Evolutionary conservation across 2,888 invertebrate species (phyloP), one percentile per base, ranked within the genome.

Genomic region (Charanyca ferruginea): DNA sequence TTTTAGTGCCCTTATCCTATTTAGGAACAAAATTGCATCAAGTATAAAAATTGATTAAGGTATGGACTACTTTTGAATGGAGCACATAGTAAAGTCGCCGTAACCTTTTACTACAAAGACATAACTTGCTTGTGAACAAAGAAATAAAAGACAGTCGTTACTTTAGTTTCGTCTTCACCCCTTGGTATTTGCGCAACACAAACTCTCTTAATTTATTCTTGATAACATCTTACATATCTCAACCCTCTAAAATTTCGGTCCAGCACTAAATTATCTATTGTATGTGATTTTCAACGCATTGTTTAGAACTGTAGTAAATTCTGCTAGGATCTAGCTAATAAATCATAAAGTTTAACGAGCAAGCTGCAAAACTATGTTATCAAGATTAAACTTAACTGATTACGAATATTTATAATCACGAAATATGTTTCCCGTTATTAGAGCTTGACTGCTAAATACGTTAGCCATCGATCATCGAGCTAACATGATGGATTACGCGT

Each of bases 401-500:
- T 72, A 60, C 38, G 44, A 67, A 69, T 73, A 79, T 62, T 77
- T 82, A 51, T 68, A 52, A 73, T 70, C 58, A 64, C 64, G 61
- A 73, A 71, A 77, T 74, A 71, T 66, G 16, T 38, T 38, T 52
- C 16, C 32, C 60, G 64, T 66, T 70, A 79, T 79, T 61, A 53
- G 16, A 47, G 73, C 49, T 22, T 52, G 38, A 28, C 54, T 28
- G 52, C 52, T 65, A 66, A 73, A 71, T 60, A 65, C 47, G 60
- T 65, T 52, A 71, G 69, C 53, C 70, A 83, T 83, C 84, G 82
- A 83, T 83, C 82, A 80, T 80, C 57, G 47, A 49, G 68, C 66
- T 62, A 52, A 58, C 54, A 57, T 86, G 84, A 86, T 83, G 81
- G 84, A 87, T 87, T 80, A 75, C 73, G 60, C 64, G 66, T 69